Evolutionary conservation across 2,888 invertebrate species (phyloP).

Genomic region (Drosophila multiciliata): DNA sequence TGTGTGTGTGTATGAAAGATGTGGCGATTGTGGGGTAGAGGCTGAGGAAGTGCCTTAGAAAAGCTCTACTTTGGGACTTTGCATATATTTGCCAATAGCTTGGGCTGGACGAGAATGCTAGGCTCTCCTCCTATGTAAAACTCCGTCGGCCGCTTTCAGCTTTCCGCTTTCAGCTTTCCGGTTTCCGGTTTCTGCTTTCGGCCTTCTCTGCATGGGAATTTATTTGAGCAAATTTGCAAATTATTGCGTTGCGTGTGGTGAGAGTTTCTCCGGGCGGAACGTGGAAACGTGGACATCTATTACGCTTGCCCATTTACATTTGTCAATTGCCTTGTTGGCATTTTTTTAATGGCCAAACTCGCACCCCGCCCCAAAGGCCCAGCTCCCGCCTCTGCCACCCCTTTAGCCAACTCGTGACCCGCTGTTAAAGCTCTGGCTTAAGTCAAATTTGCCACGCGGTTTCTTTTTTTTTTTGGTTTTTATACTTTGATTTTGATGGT

Average conservation of each 20-base stretch:
- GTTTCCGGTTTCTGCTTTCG: slow-evolving; percentile 2
- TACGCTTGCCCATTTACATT: slow-evolving; percentile 75
- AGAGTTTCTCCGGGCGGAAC: slow-evolving; percentile 5
- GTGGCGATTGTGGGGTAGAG: background rate
- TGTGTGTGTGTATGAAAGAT: background rate
- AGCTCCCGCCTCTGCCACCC: background rate
- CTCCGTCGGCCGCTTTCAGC: background rate
- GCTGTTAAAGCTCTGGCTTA: slow-evolving; percentile 46
- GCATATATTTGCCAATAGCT: slow-evolving; percentile 71
- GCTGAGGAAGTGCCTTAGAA: slow-evolving; percentile 46
- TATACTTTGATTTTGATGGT: background rate
- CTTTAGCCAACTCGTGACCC: background rate
- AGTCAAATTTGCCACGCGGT: slow-evolving; percentile 68
- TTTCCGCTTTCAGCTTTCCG: slow-evolving; percentile 6
- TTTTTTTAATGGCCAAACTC: slow-evolving; percentile 66
- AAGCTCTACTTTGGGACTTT: slow-evolving; percentile 59
- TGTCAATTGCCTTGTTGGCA: slow-evolving; percentile 79
- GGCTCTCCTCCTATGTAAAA: slow-evolving; percentile 32
- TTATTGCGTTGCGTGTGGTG: slow-evolving; percentile 66
- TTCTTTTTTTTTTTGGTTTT: slow-evolving; percentile 17
- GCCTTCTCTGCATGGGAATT: slow-evolving; percentile 69
- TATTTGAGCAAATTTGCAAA: slow-evolving; percentile 80
- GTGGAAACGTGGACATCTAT: slow-evolving; percentile 67
- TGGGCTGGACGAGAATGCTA: slow-evolving; percentile 64
- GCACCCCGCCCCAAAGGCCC: background rate